Base-by-base conservation (phyloP, 2,113 vertebrate species). In the Philantomba maxwellii region DNA sequence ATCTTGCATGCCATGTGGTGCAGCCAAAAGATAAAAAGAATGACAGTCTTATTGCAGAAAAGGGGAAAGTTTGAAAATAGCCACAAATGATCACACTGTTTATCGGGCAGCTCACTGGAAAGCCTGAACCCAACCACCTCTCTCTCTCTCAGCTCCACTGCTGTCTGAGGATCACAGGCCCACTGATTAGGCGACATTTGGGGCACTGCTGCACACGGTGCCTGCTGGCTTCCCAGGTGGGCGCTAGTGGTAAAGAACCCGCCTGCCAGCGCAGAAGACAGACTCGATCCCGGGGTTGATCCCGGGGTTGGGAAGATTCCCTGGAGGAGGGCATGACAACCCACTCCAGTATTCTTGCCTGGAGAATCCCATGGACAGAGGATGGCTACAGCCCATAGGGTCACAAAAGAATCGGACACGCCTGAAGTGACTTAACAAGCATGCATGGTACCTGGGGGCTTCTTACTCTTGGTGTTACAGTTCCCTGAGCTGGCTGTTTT, bases 101-200 rank as follows among this genome's bases (percentile, higher is more conserved):
- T 58, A 64, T 75, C 7, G 19, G 88, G 77, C 26, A 83, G 43
- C 39, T 78, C 36, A 5, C 25, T 75, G 55, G 19, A 55, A 53
- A 58, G 70, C 58, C 49, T 3, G 13, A 75, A n/a, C 70, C 36
- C 60, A 11, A 1, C 19, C 16, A 77, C 39, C 55, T 47, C 49
- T 36, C 36, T 36, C n/a, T 23, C 57, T 87, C 86, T 87, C 55
- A 12, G 87, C 17, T 47, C 83, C 26, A 3, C 8, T 60, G 10
- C n/a, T 39, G 19, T 14, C 60, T 39, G n/a, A 23, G 28, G n/a
- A 45, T 57, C 39, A 33, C 19, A 57, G 21, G 12, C 51, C 13
- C 2, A 7, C 23, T 19, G 1, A 3, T 14, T 25, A 15, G 30
- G 64, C 11, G 14, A 39, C 4, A 25, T 33, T 6, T 17, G 7